Percentiles rank a stretch among this genome's conserved stretches.
Evolutionary conservation across 2,888 invertebrate species (phyloP).

Genomic region (Morpho deidamia): DNA sequence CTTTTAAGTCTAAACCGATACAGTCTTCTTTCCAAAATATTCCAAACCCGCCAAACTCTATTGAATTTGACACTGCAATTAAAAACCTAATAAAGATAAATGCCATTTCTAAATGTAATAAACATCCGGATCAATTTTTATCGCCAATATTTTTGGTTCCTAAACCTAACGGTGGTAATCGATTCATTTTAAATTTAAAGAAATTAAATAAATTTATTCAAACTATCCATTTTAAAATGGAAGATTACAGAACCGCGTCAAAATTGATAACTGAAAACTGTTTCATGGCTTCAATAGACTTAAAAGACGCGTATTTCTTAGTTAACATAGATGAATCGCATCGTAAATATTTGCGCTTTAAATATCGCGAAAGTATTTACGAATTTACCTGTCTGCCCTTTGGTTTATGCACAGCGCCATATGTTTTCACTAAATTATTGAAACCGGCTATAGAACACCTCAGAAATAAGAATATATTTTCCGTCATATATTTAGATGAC

Average conservation of each 20-base stretch:
- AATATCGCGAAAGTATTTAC: background rate
- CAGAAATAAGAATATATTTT: slow-evolving; percentile 2
- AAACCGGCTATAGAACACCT: background rate
- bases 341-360: slow-evolving; percentile 7
- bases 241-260: slow-evolving; percentile 9
- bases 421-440: too few species aligned
- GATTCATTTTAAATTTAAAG: slow-evolving; percentile 19
- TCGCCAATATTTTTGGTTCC: background rate
- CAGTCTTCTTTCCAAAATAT: too few species aligned
- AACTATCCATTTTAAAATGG: slow-evolving; percentile 18
- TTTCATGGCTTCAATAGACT: slow-evolving; percentile 11
- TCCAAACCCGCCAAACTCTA: too few species aligned
- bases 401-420: background rate
- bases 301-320: slow-evolving; percentile 17
- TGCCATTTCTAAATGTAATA: too few species aligned
- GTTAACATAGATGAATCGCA: slow-evolving; percentile 1
- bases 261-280: slow-evolving; percentile 7
- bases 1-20: too few species aligned
- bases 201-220: slow-evolving; percentile 12
- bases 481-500: slow-evolving; percentile 15
- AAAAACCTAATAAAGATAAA: too few species aligned
- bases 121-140: too few species aligned
- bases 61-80: too few species aligned
- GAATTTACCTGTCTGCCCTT: slow-evolving; percentile 18
- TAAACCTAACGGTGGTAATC: background rate